Conservation (phyloP, 2,888 invertebrate genomes). For the Chesias legatella region DNA sequence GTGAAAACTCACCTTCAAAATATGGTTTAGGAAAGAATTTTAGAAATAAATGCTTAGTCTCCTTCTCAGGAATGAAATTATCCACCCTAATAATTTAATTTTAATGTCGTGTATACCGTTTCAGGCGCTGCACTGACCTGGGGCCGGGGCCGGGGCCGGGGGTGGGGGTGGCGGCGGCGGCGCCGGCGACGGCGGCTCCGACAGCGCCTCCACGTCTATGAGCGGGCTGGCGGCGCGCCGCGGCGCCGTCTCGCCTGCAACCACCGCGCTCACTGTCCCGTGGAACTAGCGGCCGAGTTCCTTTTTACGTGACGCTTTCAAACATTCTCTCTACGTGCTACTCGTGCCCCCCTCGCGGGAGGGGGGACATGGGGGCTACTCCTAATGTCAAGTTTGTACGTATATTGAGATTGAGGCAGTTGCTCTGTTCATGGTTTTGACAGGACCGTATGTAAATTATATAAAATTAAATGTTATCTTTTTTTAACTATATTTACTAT, state of each 20-base stretch:
- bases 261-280: slow-evolving; percentile 42
- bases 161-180: slow-evolving; percentile 65
- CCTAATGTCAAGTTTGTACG: too few species aligned
- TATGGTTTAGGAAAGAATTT: too few species aligned
- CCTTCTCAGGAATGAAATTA: neutral
- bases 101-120: slow-evolving; percentile 61
- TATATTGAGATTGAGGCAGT: too few species aligned
- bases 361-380: too few species aligned
- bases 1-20: too few species aligned
- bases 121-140: slow-evolving; percentile 81
- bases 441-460: too few species aligned
- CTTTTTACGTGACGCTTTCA: slow-evolving; percentile 25
- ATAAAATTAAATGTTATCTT: too few species aligned
- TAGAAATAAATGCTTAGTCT: too few species aligned
- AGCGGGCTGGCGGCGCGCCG: slow-evolving; percentile 83
- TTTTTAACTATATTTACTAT: too few species aligned
- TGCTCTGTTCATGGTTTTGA: too few species aligned
- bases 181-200: slow-evolving; percentile 80
- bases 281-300: slow-evolving; percentile 37
- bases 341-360: too few species aligned
- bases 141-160: slow-evolving; percentile 50
- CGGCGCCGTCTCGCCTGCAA: slow-evolving; percentile 83
- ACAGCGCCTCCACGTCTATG: slow-evolving; percentile 84
- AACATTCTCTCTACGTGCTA: slow-evolving; percentile 1
- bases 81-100: slow-evolving; percentile 14